These are phyloP conservation scores for Drosophila ercepeae DNA, from an alignment of 1,140 invertebrate species.

Conservation along the genomic window DNA sequence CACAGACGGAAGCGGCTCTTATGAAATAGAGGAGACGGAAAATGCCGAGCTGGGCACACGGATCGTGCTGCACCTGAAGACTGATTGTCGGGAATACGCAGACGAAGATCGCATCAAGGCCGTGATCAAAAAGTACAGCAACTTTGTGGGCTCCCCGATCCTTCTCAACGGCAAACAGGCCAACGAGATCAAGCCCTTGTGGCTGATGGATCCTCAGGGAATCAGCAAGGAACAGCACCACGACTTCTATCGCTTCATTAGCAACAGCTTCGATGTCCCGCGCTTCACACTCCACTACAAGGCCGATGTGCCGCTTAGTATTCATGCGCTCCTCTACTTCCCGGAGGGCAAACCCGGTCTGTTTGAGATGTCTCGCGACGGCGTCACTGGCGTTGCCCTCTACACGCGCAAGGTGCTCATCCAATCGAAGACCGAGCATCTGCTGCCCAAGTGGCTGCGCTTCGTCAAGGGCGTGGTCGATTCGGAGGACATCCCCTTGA, in stretches of 20 bases:
- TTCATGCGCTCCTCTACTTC: conserved; percentile 95
- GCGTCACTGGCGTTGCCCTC: conserved; percentile 91
- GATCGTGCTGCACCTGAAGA: conserved; percentile 95
- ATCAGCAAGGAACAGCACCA: conserved; percentile 93
- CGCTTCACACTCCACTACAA: conserved; percentile 93
- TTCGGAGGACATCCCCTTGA: conserved; percentile 98
- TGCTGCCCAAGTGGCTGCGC: conserved; percentile 96
- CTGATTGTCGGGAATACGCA: conserved; percentile 93
- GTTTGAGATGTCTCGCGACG: conserved; percentile 95
- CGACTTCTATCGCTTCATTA: conserved; percentile 95
- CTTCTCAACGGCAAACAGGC: conserved; percentile 94
- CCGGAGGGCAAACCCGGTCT: conserved; percentile 95
- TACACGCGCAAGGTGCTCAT: conserved; percentile 96
- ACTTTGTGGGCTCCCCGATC: conserved; percentile 97
- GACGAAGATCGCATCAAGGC: conserved; percentile 93
- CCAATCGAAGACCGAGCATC: conserved; percentile 94
- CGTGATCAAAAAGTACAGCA: conserved; percentile 98
- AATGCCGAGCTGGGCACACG: conserved; percentile 95
- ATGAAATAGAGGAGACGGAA: conserved; percentile 94
- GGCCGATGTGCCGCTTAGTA: conserved; percentile 95
- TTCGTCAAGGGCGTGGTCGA: conserved; percentile 98
- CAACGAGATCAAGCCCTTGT: conserved; percentile 95
- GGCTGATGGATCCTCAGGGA: conserved; percentile 96
- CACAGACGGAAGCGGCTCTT: conserved; percentile 95
- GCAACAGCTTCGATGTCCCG: conserved; percentile 93